Percentiles rank a stretch among this genome's conserved stretches.
Evolutionary conservation across 2,797 vertebrate species (phyloP).

Genomic region (Enteromius anoplus): DNA sequence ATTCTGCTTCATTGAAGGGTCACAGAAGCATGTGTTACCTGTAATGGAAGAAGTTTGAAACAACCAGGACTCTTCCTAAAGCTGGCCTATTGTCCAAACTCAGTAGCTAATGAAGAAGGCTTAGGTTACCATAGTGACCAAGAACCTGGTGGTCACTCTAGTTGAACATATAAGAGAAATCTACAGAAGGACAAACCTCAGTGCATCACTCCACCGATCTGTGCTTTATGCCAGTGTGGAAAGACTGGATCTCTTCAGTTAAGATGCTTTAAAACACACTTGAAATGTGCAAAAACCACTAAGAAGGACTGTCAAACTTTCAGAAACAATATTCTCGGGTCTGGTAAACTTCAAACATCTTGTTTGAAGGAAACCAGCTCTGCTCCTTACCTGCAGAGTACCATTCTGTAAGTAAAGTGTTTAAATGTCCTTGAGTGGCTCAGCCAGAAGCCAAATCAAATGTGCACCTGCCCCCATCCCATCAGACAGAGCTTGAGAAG

Average conservation of each 20-base stretch:
- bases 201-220: neutral
- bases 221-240: neutral
- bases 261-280: neutral
- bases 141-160: too few relatives aligned
- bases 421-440: neutral
- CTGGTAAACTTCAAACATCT: neutral
- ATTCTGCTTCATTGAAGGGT: too few relatives aligned
- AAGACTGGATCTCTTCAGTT: neutral
- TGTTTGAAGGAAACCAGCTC: neutral
- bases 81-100: neutral
- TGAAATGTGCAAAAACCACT: neutral
- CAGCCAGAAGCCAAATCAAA: neutral
- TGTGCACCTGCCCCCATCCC: too few relatives aligned
- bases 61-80: neutral
- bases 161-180: neutral
- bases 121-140: too few relatives aligned
- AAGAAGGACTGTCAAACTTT: neutral
- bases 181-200: neutral
- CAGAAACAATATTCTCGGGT: neutral
- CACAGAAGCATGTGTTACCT: too few relatives aligned
- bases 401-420: neutral
- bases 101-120: neutral
- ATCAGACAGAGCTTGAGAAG: neutral
- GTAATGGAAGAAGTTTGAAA: neutral
- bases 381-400: neutral